Base-by-base conservation (phyloP, 2,797 vertebrate genomes). In the Eremophila alpestris region DNA sequence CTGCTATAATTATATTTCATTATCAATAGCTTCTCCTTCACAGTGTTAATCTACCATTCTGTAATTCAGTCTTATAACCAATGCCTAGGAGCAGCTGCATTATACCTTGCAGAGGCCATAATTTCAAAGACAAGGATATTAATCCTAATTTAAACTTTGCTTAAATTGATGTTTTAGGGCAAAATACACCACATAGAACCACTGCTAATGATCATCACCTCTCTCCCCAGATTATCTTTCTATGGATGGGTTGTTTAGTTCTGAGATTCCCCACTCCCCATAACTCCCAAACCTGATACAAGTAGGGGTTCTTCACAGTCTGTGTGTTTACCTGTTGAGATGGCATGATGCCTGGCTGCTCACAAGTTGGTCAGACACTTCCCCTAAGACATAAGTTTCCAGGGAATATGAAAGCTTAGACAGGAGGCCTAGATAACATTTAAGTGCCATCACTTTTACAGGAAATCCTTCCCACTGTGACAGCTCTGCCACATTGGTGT, bases 401-500 rank as follows among this genome's bases (percentile, higher is more conserved):
- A 92, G 94, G 78, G 94, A 96, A 94, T 94, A 94, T 75, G 90
- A 95, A 77, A 95, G 77, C 93, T 96, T 51, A 93, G 93, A 95
- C 70, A 88, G 79, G 73, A 96, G 70, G 56, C 86, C 90, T 46
- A 74, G 68, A 89, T 80, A 95, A 85, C 83, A 77, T 93, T 78
- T 89, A 90, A 96, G 93, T 94, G 94, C 94, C 95, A 94, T 93
- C 93, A 55, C 78, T 96, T 95, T 92, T 94, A 90, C 83, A 89
- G 91, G 71, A 92, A 92, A 94, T 73, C 80, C 90, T 93, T 95
- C 92, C 83, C 91, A 94, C 83, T 91, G 93, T 95, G 96, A 96
- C 95, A 96, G 91, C 83, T 96, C 90, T 96, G 96, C 90, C 89
- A 96, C 95, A 94, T 91, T 82, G 78, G 87, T 87, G 49, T 95